These are phyloP conservation scores for Semnopithecus entellus DNA, from an alignment of 2,113 vertebrate genomes.

Conservation along the genomic window DNA sequence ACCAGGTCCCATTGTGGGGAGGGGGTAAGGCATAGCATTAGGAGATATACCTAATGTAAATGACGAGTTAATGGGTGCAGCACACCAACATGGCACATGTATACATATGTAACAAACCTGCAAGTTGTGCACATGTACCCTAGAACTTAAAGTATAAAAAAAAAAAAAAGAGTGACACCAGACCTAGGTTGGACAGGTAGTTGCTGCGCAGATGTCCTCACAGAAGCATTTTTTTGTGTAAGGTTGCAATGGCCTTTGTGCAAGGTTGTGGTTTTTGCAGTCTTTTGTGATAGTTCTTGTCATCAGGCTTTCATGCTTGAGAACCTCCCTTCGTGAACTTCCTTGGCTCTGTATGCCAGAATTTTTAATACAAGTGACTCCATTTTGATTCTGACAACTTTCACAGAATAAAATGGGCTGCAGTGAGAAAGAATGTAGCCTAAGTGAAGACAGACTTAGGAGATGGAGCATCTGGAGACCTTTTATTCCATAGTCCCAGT, in stretches of 20 bases:
- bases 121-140: too few relatives aligned
- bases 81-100: too few relatives aligned
- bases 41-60: too few relatives aligned
- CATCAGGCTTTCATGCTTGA: neutral
- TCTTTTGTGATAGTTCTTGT: neutral
- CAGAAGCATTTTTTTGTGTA: neutral
- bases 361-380: neutral
- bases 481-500: neutral
- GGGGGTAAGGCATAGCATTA: too few relatives aligned
- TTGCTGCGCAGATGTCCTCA: neutral
- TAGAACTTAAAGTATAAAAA: too few relatives aligned
- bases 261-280: neutral
- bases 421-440: neutral
- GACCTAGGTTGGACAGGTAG: neutral
- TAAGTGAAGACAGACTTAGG: neutral
- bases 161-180: neutral
- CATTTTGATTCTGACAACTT: neutral
- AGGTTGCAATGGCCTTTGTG: neutral
- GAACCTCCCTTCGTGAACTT: neutral
- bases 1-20: rapidly evolving
- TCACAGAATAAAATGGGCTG: neutral
- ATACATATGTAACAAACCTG: too few relatives aligned
- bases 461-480: neutral
- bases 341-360: neutral
- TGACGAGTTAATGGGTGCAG: too few relatives aligned